Base-by-base conservation (phyloP, 1,140 invertebrate species). In the Drosophila subpulchrella region DNA sequence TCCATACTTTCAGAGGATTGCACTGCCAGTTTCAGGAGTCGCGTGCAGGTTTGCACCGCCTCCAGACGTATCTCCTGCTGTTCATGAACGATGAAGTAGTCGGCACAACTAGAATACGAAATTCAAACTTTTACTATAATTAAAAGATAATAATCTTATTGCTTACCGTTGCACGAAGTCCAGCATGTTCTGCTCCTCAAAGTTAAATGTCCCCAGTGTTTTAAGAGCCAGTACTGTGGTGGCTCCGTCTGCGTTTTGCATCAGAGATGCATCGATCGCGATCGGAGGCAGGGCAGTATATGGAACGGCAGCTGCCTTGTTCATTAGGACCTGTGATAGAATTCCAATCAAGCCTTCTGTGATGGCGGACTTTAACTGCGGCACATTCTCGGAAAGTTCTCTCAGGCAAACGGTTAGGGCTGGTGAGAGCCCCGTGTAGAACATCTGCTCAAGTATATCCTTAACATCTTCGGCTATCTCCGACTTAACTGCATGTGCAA, bases 201-300 rank as follows among this genome's bases (percentile, higher is more conserved):
- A 99, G 92, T 99, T 97, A 92, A 99, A 99, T 5, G 95, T 97
- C 3, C 98, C 98, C 1, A 99, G 94, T 4, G 98, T 99, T 88
- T 97, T 95, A 2, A 99, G 93, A 1, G 98, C 99, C 13, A 99
- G 93, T 3, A 99, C 98, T 50, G 98, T 96, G 55, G 96, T 97
- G 10, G 95, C 93, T 4, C 96, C 95, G 91, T 99, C 98, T 11
- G 68, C 57, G 10, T 74, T 65, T 24, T 93, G 91, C 24, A 93
- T 92, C 11, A 91, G 73, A 0, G 88, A 88, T 3, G 80, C 54
- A 65, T 91, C 90, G 8, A 90, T 75, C 15, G 63, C 62, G 13
- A 85, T 75, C 15, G 56, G 17, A 0, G 82, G 74, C 11, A 90
- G 59, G 10, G 76, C 66, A 13, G 72, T 66, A 42, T 92, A 92